Evolutionary conservation across 2,113 vertebrate genomes (phyloP), one percentile per base, ranked within the genome.

Genomic region (Azemiops feae): DNA sequence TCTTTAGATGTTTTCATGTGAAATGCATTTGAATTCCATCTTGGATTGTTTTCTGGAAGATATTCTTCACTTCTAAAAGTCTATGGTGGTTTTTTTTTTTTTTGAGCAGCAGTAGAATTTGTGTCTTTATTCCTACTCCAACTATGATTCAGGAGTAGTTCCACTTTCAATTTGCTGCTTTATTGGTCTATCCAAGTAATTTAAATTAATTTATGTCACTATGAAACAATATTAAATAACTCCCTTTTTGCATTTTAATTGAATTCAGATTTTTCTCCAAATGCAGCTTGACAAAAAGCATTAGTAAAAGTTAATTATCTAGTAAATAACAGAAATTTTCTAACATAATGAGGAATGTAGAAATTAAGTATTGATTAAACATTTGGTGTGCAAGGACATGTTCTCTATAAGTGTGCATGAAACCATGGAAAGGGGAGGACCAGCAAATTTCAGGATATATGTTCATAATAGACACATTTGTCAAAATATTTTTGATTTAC

Each of bases 281-380:
- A 86, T 93, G 92, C 89, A 87, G 89, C n/a, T 90, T 93, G 89
- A 90, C 89, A 93, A 93, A 86, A 90, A 93, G 47, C 89, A 90
- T 90, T 93, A 93, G 88, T 90, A 54, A 93, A 93, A 93, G 74
- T 93, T 93, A 93, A 93, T 93, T 93, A 90, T 90, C 92, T 93
- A 90, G 89, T 87, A 93, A 93, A 93, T 93, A 93, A 90, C 54
- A 90, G 88, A 93, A 81, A 90, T 93, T 90, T 93, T 54, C 47
- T 60, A 90, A 86, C 55, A 86, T 64, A 93, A 93, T 93, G 89
- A 90, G 92, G 27, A 93, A 87, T 64, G 55, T 87, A 90, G 92
- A 93, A 90, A 90, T 93, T 90, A 93, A 90, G 90, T 93, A 93
- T 81, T 93, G 92, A 93, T 93, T 90, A 90, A 90, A 55, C 57